These are phyloP conservation scores for Campoplex nolae DNA, from an alignment of 2,888 invertebrate species.

Conservation along the genomic window DNA sequence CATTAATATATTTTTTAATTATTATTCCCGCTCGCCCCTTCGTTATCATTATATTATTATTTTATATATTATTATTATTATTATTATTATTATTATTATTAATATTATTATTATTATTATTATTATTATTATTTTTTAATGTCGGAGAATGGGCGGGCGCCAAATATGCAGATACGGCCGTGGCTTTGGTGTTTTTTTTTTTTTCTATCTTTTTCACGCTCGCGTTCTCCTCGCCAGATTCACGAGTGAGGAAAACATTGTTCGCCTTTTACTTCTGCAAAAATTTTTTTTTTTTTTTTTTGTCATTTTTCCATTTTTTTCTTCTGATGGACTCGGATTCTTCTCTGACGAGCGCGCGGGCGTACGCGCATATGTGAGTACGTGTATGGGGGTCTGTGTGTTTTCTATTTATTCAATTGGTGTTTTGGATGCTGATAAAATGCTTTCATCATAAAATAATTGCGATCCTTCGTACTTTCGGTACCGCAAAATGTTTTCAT, in stretches of 20 bases:
- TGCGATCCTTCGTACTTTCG: constrained; percentile 65
- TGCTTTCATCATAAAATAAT: constrained; percentile 49
- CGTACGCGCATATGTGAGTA: not conserved
- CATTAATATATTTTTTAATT: constrained; percentile 80
- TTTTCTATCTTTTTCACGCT: constrained; percentile 49
- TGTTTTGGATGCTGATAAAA: constrained; percentile 8
- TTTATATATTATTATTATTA: constrained; percentile 24
- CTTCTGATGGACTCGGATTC: constrained; percentile 57
- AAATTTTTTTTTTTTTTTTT: not conserved
- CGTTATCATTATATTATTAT: constrained; percentile 67
- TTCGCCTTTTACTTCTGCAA: constrained; percentile 8
- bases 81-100: constrained; percentile 74
- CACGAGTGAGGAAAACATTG: not conserved
- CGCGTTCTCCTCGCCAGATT: constrained; percentile 29
- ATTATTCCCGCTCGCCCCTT: constrained; percentile 59
- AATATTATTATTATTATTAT: no score
- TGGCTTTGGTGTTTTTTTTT: constrained; percentile 64
- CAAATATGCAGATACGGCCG: constrained; percentile 81
- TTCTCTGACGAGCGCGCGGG: constrained; percentile 8
- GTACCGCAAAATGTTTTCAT: constrained; percentile 63
- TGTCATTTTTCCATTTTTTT: constrained; percentile 39
- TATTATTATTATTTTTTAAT: constrained; percentile 81
- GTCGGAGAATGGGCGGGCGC: constrained; percentile 83
- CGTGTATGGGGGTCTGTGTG: not conserved
- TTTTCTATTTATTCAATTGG: constrained; percentile 13